Evolutionary conservation across 2,113 vertebrate species (phyloP), one percentile per base, ranked within the genome.

Genomic region (Elachura formosa): DNA sequence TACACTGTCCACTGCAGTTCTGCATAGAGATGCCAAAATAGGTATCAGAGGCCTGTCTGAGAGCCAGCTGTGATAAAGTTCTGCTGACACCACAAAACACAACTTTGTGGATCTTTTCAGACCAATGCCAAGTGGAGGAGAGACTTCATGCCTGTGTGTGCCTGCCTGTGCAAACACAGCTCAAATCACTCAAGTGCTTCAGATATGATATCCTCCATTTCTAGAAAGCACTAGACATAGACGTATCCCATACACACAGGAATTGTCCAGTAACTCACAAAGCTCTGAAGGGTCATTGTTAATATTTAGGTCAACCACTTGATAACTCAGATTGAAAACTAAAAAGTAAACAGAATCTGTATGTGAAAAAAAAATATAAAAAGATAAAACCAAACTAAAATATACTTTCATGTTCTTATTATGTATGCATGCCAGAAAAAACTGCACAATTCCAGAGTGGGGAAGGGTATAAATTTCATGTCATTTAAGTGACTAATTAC

Each of bases 201-300:
- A 1, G 43, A 41, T 16, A 26, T 6, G 2, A 45, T 31, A 33
- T 23, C 18, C 31, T 64, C 58, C 10, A n/a, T 52, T 81, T 89
- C 17, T 48, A 40, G 41, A 63, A 82, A 84, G 8, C 14, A 3
- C 24, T 28, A 5, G 19, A 5, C 58, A 26, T 2, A 41, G 13
- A 26, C 21, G 6, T 10, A 6, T 11, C 3, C 6, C 0, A 2
- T 38, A 21, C 11, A n/a, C 17, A 11, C 13, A 64, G 77, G 31
- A 77, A 48, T 52, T 8, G 5, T 23, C 13, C 52, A 16, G 20
- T 45, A 48, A 82, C 5, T 72, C 29, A 36, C 14, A 51, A 45
- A 84, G 14, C 11, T 77, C 40, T 71, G 34, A 40, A 59, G 11
- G 41, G 33, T 23, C 0, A 1, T 20, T 80, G 14, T 48, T 72